These are phyloP conservation scores for Lophochroa leadbeateri DNA, from an alignment of 2,113 vertebrate genomes.

Conservation along the genomic window DNA sequence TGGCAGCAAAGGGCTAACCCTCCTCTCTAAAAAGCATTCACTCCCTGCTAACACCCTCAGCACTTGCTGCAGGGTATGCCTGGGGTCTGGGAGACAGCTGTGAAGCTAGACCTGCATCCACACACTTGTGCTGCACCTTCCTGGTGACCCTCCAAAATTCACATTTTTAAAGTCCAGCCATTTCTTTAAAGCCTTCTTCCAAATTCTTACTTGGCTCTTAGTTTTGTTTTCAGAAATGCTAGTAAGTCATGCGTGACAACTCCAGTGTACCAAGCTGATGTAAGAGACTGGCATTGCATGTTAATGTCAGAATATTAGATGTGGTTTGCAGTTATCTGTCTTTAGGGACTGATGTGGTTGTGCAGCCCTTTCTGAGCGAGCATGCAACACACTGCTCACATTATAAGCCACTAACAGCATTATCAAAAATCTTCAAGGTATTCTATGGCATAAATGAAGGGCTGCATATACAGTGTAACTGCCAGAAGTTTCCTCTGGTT, in stretches of 20 bases:
- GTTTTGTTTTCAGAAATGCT: neutral
- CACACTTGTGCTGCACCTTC: rapidly evolving
- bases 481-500: neutral
- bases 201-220: neutral
- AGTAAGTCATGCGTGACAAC: neutral
- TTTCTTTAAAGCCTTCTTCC: neutral
- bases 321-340: neutral
- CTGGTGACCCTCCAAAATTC: neutral
- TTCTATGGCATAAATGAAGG: neutral
- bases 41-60: neutral
- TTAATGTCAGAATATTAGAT: neutral
- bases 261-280: neutral
- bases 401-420: neutral
- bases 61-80: rapidly evolving
- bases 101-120: rapidly evolving
- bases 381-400: neutral
- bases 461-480: neutral
- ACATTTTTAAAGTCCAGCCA: neutral
- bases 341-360: neutral
- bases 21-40: neutral
- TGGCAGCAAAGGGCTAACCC: neutral
- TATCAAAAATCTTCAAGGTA: neutral
- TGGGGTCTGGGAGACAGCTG: rapidly evolving
- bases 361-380: neutral
- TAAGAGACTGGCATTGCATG: neutral